Conservation (phyloP, 2,113 vertebrate genomes). For the Anarhynchus alexandrinus region DNA sequence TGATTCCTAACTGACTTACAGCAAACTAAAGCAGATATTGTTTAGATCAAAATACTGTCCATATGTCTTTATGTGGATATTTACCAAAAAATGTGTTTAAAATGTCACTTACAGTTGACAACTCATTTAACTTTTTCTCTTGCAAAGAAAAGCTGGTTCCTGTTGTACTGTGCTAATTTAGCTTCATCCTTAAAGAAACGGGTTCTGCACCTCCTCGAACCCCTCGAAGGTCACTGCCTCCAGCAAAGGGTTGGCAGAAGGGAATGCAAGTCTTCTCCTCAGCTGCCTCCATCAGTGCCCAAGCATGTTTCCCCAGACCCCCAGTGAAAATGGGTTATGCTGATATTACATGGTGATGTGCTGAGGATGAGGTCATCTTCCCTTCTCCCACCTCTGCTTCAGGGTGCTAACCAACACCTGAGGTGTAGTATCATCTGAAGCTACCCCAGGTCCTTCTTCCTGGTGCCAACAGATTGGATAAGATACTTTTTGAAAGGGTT, state of each 20-base stretch:
- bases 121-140: background rate
- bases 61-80: background rate
- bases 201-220: background rate
- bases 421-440: background rate
- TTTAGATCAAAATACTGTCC: background rate
- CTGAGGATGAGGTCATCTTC: background rate
- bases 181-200: background rate
- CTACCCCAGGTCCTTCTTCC: background rate
- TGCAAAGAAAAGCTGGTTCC: background rate
- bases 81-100: background rate
- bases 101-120: background rate
- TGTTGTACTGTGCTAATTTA: background rate
- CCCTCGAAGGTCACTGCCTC: background rate
- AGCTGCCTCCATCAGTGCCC: background rate
- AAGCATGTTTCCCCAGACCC: fast-evolving
- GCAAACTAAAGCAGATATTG: background rate
- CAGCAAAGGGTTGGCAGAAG: background rate
- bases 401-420: background rate
- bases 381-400: background rate
- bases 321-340: background rate
- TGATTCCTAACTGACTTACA: background rate
- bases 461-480: background rate
- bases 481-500: background rate
- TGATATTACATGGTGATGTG: background rate
- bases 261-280: background rate